Evolutionary conservation across 2,797 vertebrate genomes (phyloP).

Genomic region (Gymnothorax javanicus): DNA sequence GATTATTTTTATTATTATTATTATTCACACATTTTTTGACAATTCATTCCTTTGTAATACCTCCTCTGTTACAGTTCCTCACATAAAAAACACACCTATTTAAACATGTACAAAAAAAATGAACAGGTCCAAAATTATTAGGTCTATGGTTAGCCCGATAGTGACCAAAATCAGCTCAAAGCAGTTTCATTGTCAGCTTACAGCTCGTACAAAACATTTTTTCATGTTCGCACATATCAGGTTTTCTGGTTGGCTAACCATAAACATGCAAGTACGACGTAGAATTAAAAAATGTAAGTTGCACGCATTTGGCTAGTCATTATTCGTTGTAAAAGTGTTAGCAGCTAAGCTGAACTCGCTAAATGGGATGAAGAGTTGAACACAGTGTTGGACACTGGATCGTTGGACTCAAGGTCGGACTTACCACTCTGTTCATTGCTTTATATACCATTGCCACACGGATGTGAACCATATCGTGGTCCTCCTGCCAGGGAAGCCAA

Average conservation of each 20-base stretch:
- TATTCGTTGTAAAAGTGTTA: neutral
- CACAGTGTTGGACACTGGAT: neutral
- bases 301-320: slow-evolving; percentile 6
- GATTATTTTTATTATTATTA: neutral
- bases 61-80: neutral
- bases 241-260: neutral
- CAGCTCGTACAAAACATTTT: neutral
- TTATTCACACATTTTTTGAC: slow-evolving; percentile 30
- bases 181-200: neutral
- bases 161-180: neutral
- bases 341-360: neutral
- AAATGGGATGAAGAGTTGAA: neutral
- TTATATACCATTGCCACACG: neutral
- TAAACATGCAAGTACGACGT: neutral
- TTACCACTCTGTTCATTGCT: neutral
- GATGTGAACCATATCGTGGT: neutral
- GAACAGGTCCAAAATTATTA: slow-evolving; percentile 6
- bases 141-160: neutral
- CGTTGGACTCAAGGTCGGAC: neutral
- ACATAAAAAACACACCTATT: neutral
- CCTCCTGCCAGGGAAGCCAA: neutral
- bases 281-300: neutral
- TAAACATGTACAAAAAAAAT: neutral
- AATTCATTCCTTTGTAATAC: neutral
- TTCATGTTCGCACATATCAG: neutral